phyloP scores from a whole-genome alignment of 92 coral and sea anemone genomes.

The Bergia puertoricense region DNA sequence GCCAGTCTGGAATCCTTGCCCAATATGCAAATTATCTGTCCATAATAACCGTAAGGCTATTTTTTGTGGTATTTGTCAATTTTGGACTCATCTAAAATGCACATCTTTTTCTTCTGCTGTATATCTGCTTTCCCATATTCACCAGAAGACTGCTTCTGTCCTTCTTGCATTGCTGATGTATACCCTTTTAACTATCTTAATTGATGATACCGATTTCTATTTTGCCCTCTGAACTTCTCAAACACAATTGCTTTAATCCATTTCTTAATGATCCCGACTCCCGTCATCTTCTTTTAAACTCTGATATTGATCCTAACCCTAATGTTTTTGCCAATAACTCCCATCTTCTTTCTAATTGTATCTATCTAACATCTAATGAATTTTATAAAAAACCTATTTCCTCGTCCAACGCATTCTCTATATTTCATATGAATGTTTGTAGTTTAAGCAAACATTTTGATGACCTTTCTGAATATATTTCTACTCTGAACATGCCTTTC shows the following conservation, averaged over 20 bases:
- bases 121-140: conserved; percentile 38
- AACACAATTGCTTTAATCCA: conserved; percentile 24
- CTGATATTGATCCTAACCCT: not conserved
- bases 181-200: conserved; percentile 42
- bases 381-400: not conserved
- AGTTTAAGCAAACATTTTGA: too few relatives aligned
- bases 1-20: too few relatives aligned
- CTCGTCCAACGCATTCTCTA: not conserved
- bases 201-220: conserved; percentile 49
- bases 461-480: too few relatives aligned
- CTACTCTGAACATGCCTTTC: too few relatives aligned
- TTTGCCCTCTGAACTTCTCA: conserved; percentile 30
- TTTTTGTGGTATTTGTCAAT: conserved; percentile 9
- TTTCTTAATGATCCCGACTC: conserved; percentile 38
- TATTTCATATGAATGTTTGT: too few relatives aligned
- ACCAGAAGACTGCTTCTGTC: conserved; percentile 41
- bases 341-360: too few relatives aligned
- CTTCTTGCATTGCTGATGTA: conserved; percentile 35
- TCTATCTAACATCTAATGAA: not conserved
- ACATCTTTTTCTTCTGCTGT: conserved; percentile 41
- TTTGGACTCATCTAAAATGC: not conserved
- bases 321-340: not conserved
- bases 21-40: conserved; percentile 44
- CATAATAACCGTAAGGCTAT: conserved; percentile 32
- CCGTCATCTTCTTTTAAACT: not conserved